Conservation (phyloP, 2,888 invertebrate species). For the Lasioglossum marginatum region DNA sequence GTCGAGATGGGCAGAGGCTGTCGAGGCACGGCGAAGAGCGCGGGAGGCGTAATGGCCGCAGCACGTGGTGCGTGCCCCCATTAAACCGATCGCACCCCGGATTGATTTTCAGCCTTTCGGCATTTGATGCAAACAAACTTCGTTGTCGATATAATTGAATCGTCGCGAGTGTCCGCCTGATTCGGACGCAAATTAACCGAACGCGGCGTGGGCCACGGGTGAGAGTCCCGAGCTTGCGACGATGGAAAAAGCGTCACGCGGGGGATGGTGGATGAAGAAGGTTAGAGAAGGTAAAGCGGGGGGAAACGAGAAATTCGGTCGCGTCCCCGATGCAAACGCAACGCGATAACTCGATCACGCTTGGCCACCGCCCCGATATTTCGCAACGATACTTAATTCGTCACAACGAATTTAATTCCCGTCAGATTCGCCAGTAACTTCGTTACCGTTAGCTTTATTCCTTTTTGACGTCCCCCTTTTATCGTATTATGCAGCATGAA, state of each 20-base stretch:
- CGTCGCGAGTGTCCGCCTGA: constrained; percentile 78
- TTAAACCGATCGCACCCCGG: constrained; percentile 76
- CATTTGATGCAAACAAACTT: constrained; percentile 79
- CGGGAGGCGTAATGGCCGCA: constrained; percentile 70
- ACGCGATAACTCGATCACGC: constrained; percentile 76
- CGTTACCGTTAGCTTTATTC: constrained; percentile 3
- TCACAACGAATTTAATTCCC: constrained; percentile 39
- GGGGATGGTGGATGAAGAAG: not conserved
- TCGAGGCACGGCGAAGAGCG: constrained; percentile 26
- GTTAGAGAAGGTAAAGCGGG: constrained; percentile 46
- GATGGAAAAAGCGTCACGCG: not conserved
- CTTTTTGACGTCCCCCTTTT: not conserved
- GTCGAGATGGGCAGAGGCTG: constrained; percentile 35
- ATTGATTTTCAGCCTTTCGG: constrained; percentile 80
- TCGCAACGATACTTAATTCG: constrained; percentile 54
- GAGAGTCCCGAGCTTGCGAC: constrained; percentile 44
- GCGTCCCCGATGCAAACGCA: constrained; percentile 25
- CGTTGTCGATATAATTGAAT: constrained; percentile 81
- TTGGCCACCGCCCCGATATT: constrained; percentile 52
- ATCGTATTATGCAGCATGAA: not conserved
- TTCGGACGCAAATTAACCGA: constrained; percentile 81
- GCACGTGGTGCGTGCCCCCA: constrained; percentile 76
- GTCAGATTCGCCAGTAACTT: constrained; percentile 28
- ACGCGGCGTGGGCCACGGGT: constrained; percentile 62
- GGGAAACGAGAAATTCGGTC: constrained; percentile 51